Evolutionary conservation across 2,113 vertebrate species (phyloP).

Genomic region (Sakesphorus luctuosus): DNA sequence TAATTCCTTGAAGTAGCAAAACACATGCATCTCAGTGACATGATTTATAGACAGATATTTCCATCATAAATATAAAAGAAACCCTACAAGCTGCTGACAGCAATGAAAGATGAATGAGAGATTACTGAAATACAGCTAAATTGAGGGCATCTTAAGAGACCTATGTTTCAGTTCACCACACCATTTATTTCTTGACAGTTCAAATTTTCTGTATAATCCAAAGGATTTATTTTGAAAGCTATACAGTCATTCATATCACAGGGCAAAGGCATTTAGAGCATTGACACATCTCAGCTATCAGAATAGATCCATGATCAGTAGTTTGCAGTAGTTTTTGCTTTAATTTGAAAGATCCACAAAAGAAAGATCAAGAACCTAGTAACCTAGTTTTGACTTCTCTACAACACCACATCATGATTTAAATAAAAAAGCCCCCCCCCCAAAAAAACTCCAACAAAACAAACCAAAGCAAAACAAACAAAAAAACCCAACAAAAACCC

Average conservation of each 20-base stretch:
- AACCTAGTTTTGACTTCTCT: neutral
- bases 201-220: conserved; percentile 14
- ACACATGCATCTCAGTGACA: neutral
- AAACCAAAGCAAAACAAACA: neutral
- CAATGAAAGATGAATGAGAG: conserved; percentile 4
- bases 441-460: neutral
- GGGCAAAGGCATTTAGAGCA: neutral
- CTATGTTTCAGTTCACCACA: conserved; percentile 11
- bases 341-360: neutral
- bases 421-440: neutral
- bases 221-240: conserved; percentile 24
- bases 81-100: neutral
- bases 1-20: conserved; percentile 6
- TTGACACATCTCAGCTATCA: neutral
- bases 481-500: neutral
- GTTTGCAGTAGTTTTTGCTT: neutral
- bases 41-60: conserved; percentile 3
- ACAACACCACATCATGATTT: neutral
- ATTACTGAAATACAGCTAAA: conserved; percentile 39
- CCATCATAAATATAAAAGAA: neutral
- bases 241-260: neutral
- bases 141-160: neutral
- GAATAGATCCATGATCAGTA: neutral
- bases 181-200: conserved; percentile 47
- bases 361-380: neutral